Percentiles rank a stretch among this genome's conserved stretches.
Conservation (phyloP, 1,140 invertebrate genomes). For the Idris sp. region DNA sequence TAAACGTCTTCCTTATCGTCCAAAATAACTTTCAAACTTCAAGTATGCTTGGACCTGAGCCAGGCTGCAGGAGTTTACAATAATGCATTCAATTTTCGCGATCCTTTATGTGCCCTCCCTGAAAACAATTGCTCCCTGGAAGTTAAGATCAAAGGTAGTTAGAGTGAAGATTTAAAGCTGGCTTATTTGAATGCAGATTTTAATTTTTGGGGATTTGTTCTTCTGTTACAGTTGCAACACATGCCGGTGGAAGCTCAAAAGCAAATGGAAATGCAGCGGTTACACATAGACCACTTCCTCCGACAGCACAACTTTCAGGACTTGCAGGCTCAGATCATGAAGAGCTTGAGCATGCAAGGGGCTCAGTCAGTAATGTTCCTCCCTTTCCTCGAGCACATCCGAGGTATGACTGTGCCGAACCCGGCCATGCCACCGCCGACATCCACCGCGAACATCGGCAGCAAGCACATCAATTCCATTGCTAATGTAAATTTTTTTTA, state of each 20-base stretch:
- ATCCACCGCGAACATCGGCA: constrained; percentile 72
- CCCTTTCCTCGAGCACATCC: constrained; percentile 81
- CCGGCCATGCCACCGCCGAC: constrained; percentile 73
- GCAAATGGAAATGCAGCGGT: constrained; percentile 78
- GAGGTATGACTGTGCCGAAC: constrained; percentile 71
- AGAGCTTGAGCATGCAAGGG: constrained; percentile 73
- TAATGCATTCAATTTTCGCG: constrained; percentile 71
- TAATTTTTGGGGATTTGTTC: too few relatives aligned
- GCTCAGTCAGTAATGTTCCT: constrained; percentile 81
- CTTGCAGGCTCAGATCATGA: constrained; percentile 79
- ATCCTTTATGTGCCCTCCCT: constrained; percentile 62
- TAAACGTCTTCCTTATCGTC: constrained; percentile 78
- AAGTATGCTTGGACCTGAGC: constrained; percentile 75
- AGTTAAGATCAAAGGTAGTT: constrained; percentile 23
- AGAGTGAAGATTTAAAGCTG: too few relatives aligned
- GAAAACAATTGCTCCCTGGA: constrained; percentile 32
- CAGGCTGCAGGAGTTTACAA: constrained; percentile 74
- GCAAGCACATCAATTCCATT: constrained; percentile 78
- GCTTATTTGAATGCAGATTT: too few relatives aligned
- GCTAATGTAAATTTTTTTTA: constrained; percentile 75
- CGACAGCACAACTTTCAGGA: constrained; percentile 81
- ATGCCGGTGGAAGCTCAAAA: constrained; percentile 77
- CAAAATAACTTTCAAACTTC: constrained; percentile 77
- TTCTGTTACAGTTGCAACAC: constrained; percentile 68
- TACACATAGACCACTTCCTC: constrained; percentile 78